A percentile compares a stretch with the other conserved stretches of the same genome.
phyloP scores from a whole-genome alignment of 2,113 vertebrate species.

The Aptenodytes forsteri region DNA sequence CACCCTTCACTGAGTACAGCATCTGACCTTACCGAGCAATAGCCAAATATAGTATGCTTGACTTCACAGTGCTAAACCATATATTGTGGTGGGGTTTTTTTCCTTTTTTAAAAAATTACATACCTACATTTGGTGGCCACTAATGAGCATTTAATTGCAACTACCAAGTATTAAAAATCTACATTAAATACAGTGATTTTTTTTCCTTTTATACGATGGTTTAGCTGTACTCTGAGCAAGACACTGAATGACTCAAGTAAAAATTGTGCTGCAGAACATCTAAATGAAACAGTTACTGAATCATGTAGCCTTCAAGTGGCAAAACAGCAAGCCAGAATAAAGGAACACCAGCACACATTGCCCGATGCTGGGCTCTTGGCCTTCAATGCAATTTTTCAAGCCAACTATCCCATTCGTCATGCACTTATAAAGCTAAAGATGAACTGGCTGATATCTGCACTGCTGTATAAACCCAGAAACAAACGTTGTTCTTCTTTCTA shows the following conservation, averaged over 20 bases:
- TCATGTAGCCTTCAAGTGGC: not conserved
- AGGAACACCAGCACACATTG: not conserved
- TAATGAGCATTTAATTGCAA: not conserved
- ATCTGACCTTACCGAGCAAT: not conserved
- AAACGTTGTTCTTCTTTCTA: not conserved
- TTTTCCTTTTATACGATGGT: not conserved
- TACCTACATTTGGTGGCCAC: not conserved
- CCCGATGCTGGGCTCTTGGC: not conserved
- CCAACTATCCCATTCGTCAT: not conserved
- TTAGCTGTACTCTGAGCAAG: not conserved
- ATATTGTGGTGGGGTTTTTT: not conserved
- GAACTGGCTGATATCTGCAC: not conserved
- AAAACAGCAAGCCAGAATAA: not conserved
- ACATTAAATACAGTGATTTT: not conserved
- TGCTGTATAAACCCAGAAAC: not conserved
- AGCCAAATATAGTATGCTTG: not conserved
- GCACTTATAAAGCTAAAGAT: not conserved
- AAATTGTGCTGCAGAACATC: not conserved
- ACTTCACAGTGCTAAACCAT: not conserved
- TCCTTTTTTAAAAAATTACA: not conserved
- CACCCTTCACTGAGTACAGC: rapidly evolving
- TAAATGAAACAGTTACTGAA: not conserved
- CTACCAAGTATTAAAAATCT: not conserved
- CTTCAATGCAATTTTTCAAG: not conserved
- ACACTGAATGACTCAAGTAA: not conserved